Conservation (phyloP, 2,113 vertebrate genomes). For the Muntiacus muntjak region DNA sequence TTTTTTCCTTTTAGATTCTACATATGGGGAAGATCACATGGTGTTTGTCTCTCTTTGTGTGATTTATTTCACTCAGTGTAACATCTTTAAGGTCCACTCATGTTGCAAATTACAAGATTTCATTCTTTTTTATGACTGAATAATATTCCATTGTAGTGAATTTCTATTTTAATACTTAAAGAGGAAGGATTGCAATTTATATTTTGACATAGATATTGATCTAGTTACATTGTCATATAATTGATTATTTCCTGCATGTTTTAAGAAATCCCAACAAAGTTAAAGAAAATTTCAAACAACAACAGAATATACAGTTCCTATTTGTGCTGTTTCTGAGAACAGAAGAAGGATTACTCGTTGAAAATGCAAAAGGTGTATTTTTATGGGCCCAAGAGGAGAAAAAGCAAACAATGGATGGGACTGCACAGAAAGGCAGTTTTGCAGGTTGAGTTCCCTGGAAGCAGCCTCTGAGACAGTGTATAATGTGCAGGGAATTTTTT, state of each 20-base stretch:
- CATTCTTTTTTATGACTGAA: background rate
- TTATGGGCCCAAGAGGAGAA: background rate
- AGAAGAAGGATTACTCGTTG: background rate
- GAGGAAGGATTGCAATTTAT: background rate
- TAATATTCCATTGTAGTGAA: background rate
- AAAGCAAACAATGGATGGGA: background rate
- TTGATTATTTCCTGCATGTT: background rate
- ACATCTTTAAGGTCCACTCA: background rate
- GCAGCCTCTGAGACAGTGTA: background rate
- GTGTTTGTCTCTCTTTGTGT: background rate
- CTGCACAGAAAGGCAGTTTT: background rate
- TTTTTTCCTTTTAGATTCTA: background rate
- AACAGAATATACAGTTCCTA: background rate
- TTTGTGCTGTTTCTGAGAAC: background rate
- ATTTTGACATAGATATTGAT: background rate
- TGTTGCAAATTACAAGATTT: background rate
- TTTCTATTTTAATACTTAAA: background rate
- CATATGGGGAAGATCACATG: background rate
- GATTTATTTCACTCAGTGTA: background rate
- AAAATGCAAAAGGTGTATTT: background rate
- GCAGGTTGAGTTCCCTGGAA: background rate
- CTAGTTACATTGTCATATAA: background rate
- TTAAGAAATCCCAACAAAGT: background rate
- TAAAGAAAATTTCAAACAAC: background rate
- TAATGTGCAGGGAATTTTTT: background rate